A percentile compares a stretch with the other conserved stretches of the same genome.
phyloP scores from a whole-genome alignment of 2,888 invertebrate species.

The Aspidiotus destructor region DNA sequence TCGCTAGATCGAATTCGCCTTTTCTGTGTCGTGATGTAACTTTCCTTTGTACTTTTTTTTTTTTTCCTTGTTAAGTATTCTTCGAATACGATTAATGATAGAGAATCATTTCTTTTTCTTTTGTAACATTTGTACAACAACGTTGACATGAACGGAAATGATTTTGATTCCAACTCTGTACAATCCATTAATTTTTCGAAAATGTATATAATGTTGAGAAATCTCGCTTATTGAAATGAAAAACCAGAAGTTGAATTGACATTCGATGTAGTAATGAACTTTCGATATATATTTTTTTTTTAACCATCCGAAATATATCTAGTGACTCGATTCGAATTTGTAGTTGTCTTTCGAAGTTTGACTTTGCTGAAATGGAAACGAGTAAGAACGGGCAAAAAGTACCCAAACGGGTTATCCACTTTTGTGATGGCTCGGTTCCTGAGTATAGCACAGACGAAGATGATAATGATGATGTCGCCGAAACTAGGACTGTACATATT shows the following conservation, averaged over 20 bases:
- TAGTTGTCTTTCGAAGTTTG: neutral
- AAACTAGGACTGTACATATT: conserved; percentile 8
- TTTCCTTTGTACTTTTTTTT: neutral
- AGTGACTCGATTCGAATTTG: neutral
- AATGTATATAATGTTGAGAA: conserved; percentile 1
- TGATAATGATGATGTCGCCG: neutral
- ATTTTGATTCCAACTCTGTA: neutral
- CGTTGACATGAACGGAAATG: neutral
- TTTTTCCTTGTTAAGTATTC: neutral
- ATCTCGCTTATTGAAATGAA: neutral
- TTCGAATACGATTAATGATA: neutral
- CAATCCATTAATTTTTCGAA: neutral
- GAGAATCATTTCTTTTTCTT: conserved; percentile 3
- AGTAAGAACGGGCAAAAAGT: neutral
- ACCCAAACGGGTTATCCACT: conserved; percentile 25
- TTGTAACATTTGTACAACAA: neutral
- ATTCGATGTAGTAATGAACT: conserved; percentile 1
- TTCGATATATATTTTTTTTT: neutral
- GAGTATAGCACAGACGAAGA: conserved; percentile 28
- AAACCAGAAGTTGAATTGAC: neutral
- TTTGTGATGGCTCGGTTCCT: conserved; percentile 22
- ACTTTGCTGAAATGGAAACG: conserved; percentile 1
- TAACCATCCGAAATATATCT: conserved; percentile 8
- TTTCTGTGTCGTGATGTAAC: too few species aligned
- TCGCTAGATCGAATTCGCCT: too few species aligned